Base-by-base conservation (phyloP, 2,113 vertebrate genomes). In the Chelonoidis abingdonii region DNA sequence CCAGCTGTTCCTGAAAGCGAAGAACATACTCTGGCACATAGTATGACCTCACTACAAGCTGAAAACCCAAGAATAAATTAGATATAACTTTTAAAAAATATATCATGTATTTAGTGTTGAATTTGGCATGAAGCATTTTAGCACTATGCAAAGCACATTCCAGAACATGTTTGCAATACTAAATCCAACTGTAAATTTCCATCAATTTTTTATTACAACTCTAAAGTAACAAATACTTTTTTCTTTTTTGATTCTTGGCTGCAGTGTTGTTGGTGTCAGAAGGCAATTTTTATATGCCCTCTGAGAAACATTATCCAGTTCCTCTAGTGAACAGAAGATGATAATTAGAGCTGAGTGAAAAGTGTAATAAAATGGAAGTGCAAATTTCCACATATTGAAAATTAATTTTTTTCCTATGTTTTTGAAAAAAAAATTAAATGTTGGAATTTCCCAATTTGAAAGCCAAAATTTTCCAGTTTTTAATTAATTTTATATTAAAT, bases 41-140 rank as follows among this genome's bases (percentile, higher is more conserved):
- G 78, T 88, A 83, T 24, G 83, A 65, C 27, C 92, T 11, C 11
- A 88, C 47, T 93, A 83, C 14, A 89, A 87, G 35, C 24, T 90
- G 50, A 10, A 86, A 95, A 89, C 65, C 83, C 25, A 93, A 84
- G 14, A 88, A 88, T 86, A 94, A 95, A 94, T 93, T 69, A 86
- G 82, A 87, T 5, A n/a, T 41, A 1, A 72, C 5, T 88, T 1
- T 54, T 56, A 57, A 29, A 21, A 44, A 89, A 49, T 31, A 22
- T 52, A 10, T 57, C 6, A 19, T 79, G 3, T 93, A 93, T 90
- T 90, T 56, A 72, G 16, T 90, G 47, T 59, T 90, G 47, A 83
- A 94, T 96, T 82, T 93, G 69, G 85, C 52, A 87, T 83, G 31
- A 91, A 89, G 84, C 80, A 85, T 81, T 17, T 89, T 87, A 92